These are phyloP conservation scores for Phengaris arion DNA, from an alignment of 2,888 invertebrate species.

Conservation along the genomic window DNA sequence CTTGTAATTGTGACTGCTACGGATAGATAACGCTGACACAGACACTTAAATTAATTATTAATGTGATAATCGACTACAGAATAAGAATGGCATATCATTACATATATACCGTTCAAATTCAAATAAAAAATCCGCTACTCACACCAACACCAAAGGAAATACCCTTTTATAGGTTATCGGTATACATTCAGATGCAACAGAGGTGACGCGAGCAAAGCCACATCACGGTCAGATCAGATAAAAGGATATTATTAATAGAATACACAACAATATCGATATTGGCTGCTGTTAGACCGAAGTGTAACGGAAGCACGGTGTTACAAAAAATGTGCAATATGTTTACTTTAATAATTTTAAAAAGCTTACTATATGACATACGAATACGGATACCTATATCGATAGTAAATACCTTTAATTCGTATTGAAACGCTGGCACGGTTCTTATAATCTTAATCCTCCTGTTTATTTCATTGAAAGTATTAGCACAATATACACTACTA, in stretches of 20 bases:
- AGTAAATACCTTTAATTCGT: background rate
- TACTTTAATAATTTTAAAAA: background rate
- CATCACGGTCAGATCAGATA: conserved; percentile 41
- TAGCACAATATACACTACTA: no score
- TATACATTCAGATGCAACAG: conserved; percentile 20
- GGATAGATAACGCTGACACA: no score
- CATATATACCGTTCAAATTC: background rate
- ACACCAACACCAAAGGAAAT: background rate
- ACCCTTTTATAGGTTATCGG: conserved; percentile 21
- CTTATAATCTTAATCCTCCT: background rate
- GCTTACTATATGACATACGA: background rate
- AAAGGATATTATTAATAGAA: conserved; percentile 55
- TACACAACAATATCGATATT: conserved; percentile 49
- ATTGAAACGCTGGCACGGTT: background rate
- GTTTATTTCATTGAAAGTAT: background rate
- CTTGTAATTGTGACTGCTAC: no score
- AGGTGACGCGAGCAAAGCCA: conserved; percentile 33
- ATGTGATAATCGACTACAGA: background rate
- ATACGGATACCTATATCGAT: background rate
- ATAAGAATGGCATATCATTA: no score
- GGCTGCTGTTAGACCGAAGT: conserved; percentile 43
- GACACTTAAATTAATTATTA: background rate
- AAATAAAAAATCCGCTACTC: conserved; percentile 2
- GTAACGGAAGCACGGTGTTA: conserved; percentile 30
- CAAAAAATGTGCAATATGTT: background rate